Evolutionary conservation across 2,888 invertebrate genomes (phyloP), one percentile per base, ranked within the genome.

Genomic region (Thalpophila matura): DNA sequence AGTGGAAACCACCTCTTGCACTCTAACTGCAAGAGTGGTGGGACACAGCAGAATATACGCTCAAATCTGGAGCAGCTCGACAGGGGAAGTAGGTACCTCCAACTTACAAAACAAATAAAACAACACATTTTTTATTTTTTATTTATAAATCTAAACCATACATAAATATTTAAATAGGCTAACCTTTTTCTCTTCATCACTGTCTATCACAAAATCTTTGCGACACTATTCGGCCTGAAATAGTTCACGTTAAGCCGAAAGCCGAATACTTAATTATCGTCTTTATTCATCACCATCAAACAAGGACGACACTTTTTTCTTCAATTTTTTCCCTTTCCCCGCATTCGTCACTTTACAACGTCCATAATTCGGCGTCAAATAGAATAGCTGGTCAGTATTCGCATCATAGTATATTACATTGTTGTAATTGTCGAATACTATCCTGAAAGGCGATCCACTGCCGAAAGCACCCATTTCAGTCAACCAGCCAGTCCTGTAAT

Each of bases 351-450:
- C 86, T 59, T 65, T 79, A 77, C 92, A 92, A 24, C 77, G 76
- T 33, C 80, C 87, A 16, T 86, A 87, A 50, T 87, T 90, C 0
- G 92, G 92, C 27, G 83, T 82, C 50, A 92, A 77, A 71, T 87
- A 88, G 64, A 86, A 91, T 47, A 92, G 55, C 35, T 83, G 88
- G 42, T 83, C 85, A 20, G 79, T 84, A 2, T 77, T 77, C 5
- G 76, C 81, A 65, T 92, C 91, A 27, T 87, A 85, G 51, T 90
- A 92, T 31, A 92, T 85, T 0, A 92, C 73, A 51, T 91, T 89
- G 33, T 92, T 91, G 31, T 85, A 85, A 22, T 82, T 86, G 54
- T 92, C 92, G 54, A 91, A 92, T 0, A 88, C 88, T 22, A 82
- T 76, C 74, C 86, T 83, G 1, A 87, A 67, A 0, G 90, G 86